A percentile compares a stretch with the other conserved stretches of the same genome.
Conservation (phyloP, 2,113 vertebrate species). For the Oxyruncus cristatus region DNA sequence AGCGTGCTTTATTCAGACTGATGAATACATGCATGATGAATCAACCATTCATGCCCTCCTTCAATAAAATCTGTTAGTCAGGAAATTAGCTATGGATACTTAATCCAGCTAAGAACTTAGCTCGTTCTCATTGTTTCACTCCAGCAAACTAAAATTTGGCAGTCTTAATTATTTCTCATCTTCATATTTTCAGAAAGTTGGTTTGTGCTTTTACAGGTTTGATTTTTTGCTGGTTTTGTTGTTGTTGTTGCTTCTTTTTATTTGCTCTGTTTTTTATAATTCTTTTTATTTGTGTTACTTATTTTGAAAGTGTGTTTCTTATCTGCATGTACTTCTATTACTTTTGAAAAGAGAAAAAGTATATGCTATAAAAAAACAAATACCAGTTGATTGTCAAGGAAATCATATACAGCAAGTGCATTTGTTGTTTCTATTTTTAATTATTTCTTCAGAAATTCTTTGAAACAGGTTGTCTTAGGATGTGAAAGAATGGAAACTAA, state of each 20-base stretch:
- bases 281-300: neutral
- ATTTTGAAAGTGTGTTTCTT: neutral
- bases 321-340: neutral
- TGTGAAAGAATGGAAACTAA: neutral
- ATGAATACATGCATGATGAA: neutral
- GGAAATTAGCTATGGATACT: neutral
- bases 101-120: neutral
- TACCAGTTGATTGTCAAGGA: neutral
- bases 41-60: neutral
- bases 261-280: neutral
- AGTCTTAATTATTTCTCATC: neutral
- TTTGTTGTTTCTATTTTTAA: neutral
- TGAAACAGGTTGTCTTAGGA: neutral
- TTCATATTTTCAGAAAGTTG: neutral
- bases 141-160: neutral
- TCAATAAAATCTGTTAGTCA: neutral
- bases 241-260: neutral
- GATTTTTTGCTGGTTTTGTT: rapidly evolving
- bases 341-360: neutral
- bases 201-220: neutral
- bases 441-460: neutral
- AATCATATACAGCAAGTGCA: neutral
- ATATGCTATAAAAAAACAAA: neutral
- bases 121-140: neutral
- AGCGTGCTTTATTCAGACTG: neutral